Evolutionary conservation across 1,140 invertebrate genomes (phyloP), one percentile per base, ranked within the genome.

Genomic region (Triops cancriformis): DNA sequence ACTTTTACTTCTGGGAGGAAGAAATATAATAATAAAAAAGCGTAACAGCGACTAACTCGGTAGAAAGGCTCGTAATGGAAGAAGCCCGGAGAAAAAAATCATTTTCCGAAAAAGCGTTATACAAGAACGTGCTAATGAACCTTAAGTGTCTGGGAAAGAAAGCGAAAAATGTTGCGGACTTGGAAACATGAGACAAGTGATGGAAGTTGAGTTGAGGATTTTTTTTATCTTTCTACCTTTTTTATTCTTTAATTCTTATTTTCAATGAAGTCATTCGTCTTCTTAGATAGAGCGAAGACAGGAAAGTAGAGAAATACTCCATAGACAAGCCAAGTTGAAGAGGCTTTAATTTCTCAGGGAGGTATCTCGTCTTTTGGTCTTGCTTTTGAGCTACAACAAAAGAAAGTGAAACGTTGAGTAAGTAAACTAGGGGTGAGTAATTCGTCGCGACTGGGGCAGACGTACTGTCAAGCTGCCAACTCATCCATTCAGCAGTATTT

Each of bases 51-150:
- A 18, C 18, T 64, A 37, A 37, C 31, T 64, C 0, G 51, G 51
- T 23, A 2, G 51, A 64, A 64, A 14, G 23, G 6, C 51, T 23
- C n/a, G 51, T 23, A n/a, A 23, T n/a, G n/a, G n/a, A n/a, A n/a
- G n/a, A n/a, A n/a, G n/a, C n/a, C n/a, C 51, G 51, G 23, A 64
- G 11, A 14, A 7, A 64, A 64, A 64, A 14, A 64, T n/a, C 11
- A 64, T 6, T 0, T 6, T 0, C 5, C 0, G 18, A 64, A 64
- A 64, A 64, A 7, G 14, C 6, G 14, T 18, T 23, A 6, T 64
- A 64, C 51, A 64, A 64, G 43, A 45, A 45, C 43, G 51, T 64
- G 51, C 14, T 64, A 64, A 64, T 18, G 51, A 64, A 64, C 51
- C 51, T 64, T 23, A 6, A 18, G 7, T 5, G 51, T 64, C 1